Conservation (phyloP, 1,140 invertebrate species). For the Spodoptera litura region DNA sequence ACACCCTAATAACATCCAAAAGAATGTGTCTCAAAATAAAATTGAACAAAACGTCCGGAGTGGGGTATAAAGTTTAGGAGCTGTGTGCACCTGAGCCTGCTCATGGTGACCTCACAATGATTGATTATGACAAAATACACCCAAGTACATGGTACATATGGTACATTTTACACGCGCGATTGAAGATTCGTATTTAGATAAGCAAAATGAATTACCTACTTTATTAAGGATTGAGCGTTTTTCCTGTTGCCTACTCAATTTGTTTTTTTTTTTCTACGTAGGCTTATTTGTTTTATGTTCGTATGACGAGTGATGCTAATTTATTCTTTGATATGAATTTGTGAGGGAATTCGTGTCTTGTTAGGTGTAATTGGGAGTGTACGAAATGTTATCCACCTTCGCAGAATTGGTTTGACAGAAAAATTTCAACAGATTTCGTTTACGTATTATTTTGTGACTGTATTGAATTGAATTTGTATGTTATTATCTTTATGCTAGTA, state of each 20-base stretch:
- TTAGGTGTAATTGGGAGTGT: neutral
- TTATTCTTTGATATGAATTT: neutral
- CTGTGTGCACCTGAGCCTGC: constrained; percentile 58
- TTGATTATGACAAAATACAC: constrained; percentile 72
- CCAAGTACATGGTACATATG: constrained; percentile 50
- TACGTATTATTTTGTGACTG: too few relatives aligned
- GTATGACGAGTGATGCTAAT: neutral
- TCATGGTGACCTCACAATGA: constrained; percentile 66
- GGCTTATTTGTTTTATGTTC: neutral
- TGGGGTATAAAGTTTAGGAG: constrained; percentile 47
- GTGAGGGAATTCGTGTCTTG: neutral
- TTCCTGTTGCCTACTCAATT: constrained; percentile 19
- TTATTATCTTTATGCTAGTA: too few relatives aligned
- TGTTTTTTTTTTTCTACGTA: constrained; percentile 8
- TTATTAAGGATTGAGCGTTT: constrained; percentile 22
- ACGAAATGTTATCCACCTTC: too few relatives aligned
- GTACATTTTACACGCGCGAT: constrained; percentile 58
- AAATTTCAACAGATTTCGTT: too few relatives aligned
- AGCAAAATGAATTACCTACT: constrained; percentile 56
- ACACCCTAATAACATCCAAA: constrained; percentile 11
- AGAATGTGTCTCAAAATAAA: constrained; percentile 36
- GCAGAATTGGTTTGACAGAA: too few relatives aligned
- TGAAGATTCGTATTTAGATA: constrained; percentile 66
- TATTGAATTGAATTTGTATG: too few relatives aligned
- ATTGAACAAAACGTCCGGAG: constrained; percentile 14